These are phyloP conservation scores for Arrhamphus sclerolepis DNA, from an alignment of 2,797 vertebrate species.

Conservation along the genomic window DNA sequence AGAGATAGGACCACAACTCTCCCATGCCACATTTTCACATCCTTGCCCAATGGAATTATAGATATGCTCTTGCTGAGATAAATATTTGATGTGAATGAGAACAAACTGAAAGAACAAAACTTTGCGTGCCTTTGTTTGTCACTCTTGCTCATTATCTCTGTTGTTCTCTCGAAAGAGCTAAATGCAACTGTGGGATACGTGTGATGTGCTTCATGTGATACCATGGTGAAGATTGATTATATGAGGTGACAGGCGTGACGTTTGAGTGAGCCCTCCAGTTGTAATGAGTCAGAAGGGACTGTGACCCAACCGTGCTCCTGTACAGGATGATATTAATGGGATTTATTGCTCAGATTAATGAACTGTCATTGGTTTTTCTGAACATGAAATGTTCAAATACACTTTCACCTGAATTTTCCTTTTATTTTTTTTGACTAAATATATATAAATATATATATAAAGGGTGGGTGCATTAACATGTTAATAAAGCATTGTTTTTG, in stretches of 20 bases:
- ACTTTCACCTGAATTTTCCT: no score
- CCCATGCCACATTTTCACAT: slow-evolving; percentile 63
- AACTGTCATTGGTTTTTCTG: slow-evolving; percentile 29
- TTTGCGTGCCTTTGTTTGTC: slow-evolving; percentile 7
- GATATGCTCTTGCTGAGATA: slow-evolving; percentile 41
- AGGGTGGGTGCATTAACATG: no score
- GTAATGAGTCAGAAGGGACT: slow-evolving; percentile 50
- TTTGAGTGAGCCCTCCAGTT: slow-evolving; percentile 49
- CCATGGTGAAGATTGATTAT: slow-evolving; percentile 11
- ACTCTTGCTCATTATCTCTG: slow-evolving; percentile 6
- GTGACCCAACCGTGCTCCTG: slow-evolving; percentile 24
- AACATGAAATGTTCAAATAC: slow-evolving; percentile 17
- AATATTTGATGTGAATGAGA: slow-evolving; percentile 48
- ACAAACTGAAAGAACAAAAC: slow-evolving; percentile 22
- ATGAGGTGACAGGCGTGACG: slow-evolving; percentile 25
- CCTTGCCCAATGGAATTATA: slow-evolving; percentile 54
- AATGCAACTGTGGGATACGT: slow-evolving; percentile 4
- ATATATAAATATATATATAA: background rate
- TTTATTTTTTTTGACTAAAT: no score
- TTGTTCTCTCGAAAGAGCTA: slow-evolving; percentile 4
- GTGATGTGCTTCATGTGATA: slow-evolving; percentile 19
- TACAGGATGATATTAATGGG: slow-evolving; percentile 31
- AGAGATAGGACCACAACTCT: no score
- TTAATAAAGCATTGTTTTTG: no score
- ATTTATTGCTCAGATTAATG: slow-evolving; percentile 50